phyloP scores from a whole-genome alignment of 2,113 vertebrate genomes.

The Meriones unguiculatus region DNA sequence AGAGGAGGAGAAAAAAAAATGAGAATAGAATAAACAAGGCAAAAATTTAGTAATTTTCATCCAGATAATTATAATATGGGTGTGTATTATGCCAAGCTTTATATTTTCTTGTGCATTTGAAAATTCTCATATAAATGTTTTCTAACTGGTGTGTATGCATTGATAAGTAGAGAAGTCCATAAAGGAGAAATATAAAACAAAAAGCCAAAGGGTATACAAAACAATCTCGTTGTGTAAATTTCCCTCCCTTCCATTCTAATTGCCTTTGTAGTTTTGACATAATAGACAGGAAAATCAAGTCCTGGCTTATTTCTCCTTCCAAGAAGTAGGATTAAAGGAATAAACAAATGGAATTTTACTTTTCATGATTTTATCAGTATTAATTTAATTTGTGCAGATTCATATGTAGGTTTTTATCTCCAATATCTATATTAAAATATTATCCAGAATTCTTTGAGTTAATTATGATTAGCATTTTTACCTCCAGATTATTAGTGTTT shows the following conservation, averaged over 20 bases:
- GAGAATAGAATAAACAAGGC: background rate
- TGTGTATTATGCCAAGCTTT: background rate
- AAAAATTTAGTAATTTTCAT: background rate
- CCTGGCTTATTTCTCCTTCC: background rate
- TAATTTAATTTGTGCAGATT: background rate
- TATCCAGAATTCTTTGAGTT: background rate
- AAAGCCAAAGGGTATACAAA: background rate
- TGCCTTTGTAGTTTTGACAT: background rate
- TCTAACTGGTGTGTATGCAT: background rate
- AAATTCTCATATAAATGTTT: background rate
- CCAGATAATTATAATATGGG: background rate
- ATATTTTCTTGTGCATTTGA: background rate
- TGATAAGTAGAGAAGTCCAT: background rate
- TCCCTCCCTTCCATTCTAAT: background rate
- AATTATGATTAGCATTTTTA: background rate
- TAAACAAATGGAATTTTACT: background rate
- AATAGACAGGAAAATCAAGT: background rate
- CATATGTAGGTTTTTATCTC: background rate
- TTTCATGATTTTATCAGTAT: conserved; percentile 11
- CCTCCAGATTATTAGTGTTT: background rate
- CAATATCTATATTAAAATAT: background rate
- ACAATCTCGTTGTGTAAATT: background rate
- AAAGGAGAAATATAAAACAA: background rate
- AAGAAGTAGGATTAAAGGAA: background rate
- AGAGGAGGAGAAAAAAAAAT: background rate